Conservation (phyloP, 1,140 invertebrate genomes). For the Drosophila watanabei region DNA sequence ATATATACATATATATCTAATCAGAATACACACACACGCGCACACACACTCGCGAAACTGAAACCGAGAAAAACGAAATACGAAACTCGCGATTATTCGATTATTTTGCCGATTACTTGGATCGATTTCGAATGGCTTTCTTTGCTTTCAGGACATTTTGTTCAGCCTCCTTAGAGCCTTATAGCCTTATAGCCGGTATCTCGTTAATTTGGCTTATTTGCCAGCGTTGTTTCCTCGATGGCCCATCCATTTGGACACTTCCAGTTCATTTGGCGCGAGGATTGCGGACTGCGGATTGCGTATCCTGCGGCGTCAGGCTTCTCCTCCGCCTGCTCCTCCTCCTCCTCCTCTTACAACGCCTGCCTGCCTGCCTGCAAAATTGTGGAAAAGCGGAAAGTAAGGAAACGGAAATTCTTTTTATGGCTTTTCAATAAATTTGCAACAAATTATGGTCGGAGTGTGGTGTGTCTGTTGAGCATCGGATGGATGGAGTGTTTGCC, state of each 20-base stretch:
- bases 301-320: constrained; percentile 7
- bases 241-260: constrained; percentile 58
- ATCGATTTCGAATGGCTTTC: constrained; percentile 41
- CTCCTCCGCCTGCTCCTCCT: too few species aligned
- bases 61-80: constrained; percentile 33
- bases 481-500: constrained; percentile 48
- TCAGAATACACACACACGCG: constrained; percentile 11
- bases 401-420: constrained; percentile 72
- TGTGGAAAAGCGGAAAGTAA: constrained; percentile 49
- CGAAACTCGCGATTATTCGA: constrained; percentile 25
- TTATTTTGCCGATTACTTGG: constrained; percentile 49
- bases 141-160: constrained; percentile 34
- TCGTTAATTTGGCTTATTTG: constrained; percentile 53
- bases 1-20: constrained; percentile 13
- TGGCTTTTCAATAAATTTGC: constrained; percentile 75
- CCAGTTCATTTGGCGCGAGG: constrained; percentile 67
- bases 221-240: constrained; percentile 27
- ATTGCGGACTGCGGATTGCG: constrained; percentile 11
- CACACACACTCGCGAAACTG: constrained; percentile 32
- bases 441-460: constrained; percentile 55
- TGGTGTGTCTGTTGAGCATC: constrained; percentile 4
- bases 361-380: constrained; percentile 40
- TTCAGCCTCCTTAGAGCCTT: constrained; percentile 16
- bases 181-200: constrained; percentile 20
- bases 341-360: neutral